Conservation (phyloP, 2,888 invertebrate genomes). For the Synanthedon tipuliformis region DNA sequence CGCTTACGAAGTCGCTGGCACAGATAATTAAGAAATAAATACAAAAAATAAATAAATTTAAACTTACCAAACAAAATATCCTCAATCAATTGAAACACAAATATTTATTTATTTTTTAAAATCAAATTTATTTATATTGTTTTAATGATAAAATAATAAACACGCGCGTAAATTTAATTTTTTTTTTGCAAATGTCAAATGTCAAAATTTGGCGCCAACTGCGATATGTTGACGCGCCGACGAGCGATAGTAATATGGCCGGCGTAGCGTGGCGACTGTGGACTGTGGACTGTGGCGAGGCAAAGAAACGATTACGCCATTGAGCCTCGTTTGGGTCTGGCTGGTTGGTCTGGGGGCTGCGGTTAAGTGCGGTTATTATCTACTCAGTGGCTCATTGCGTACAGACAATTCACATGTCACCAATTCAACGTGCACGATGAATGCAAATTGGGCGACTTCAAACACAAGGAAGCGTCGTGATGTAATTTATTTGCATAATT, state of each 20-base stretch:
- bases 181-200: constrained; percentile 16
- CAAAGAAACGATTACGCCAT: constrained; percentile 2
- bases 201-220: constrained; percentile 27
- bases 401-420: constrained; percentile 13
- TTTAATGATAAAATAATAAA: constrained; percentile 1
- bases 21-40: neutral
- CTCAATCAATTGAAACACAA: neutral
- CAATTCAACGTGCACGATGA: constrained; percentile 4
- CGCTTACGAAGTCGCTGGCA: neutral
- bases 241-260: constrained; percentile 24
- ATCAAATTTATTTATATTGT: too few relatives aligned
- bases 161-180: constrained; percentile 27
- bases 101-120: neutral
- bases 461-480: constrained; percentile 4
- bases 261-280: constrained; percentile 3
- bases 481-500: constrained; percentile 2
- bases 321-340: neutral
- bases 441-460: neutral
- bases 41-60: neutral
- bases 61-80: neutral
- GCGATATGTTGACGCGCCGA: constrained; percentile 29
- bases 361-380: constrained; percentile 1
- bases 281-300: neutral
- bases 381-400: neutral
- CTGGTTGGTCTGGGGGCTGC: neutral